phyloP scores from a whole-genome alignment of 2,888 invertebrate genomes.

The Clunio marinus region DNA sequence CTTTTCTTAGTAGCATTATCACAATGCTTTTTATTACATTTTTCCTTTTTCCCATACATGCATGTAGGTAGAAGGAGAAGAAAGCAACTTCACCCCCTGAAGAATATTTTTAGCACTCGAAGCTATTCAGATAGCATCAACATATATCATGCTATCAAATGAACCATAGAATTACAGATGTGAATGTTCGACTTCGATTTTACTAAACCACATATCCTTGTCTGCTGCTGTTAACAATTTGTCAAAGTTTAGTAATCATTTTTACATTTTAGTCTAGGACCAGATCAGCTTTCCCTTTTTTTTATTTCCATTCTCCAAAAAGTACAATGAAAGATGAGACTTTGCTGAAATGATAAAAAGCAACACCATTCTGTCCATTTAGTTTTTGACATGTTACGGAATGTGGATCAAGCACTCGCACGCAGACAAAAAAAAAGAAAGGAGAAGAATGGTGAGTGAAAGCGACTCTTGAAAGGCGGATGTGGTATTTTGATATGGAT shows the following conservation, averaged over 20 bases:
- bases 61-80: background rate
- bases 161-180: background rate
- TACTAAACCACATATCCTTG: background rate
- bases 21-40: background rate
- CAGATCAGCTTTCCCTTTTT: background rate
- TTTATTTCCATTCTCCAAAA: too few species aligned
- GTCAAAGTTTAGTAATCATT: background rate
- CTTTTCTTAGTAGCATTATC: background rate
- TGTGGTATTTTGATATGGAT: slow-evolving; percentile 15
- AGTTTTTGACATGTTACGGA: slow-evolving; percentile 29
- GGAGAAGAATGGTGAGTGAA: too few species aligned
- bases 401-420: background rate
- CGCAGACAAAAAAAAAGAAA: background rate
- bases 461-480: background rate
- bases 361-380: slow-evolving; percentile 27
- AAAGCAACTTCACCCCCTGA: background rate
- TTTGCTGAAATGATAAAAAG: background rate
- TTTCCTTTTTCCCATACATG: background rate
- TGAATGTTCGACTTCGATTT: background rate
- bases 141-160: slow-evolving; percentile 2
- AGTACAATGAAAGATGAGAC: background rate
- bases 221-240: background rate
- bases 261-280: background rate
- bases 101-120: background rate
- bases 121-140: background rate